These are phyloP conservation scores for Eleutherodactylus coqui DNA, from an alignment of 2,797 vertebrate species.

Conservation along the genomic window DNA sequence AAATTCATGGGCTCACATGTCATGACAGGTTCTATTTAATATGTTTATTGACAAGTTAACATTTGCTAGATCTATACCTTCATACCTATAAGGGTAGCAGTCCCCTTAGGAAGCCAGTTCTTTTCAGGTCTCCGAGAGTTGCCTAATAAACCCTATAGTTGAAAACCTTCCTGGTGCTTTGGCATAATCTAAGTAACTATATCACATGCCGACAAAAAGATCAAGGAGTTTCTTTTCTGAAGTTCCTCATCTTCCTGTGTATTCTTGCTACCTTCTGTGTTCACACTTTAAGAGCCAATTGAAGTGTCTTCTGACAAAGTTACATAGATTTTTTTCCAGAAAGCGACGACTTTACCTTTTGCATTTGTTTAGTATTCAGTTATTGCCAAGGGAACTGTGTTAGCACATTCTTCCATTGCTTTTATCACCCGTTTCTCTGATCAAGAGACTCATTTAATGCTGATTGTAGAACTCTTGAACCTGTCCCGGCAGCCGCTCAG, in stretches of 20 bases:
- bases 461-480: constrained; percentile 82
- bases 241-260: constrained; percentile 21
- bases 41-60: too few relatives aligned
- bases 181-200: constrained; percentile 25
- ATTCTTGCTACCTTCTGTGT: constrained; percentile 63
- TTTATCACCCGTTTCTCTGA: constrained; percentile 76
- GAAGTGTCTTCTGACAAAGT: constrained; percentile 67
- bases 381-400: constrained; percentile 71
- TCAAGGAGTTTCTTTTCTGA: neutral
- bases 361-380: constrained; percentile 65
- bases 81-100: too few relatives aligned
- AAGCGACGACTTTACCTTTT: constrained; percentile 62
- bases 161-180: neutral
- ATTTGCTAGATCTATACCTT: too few relatives aligned
- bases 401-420: constrained; percentile 73
- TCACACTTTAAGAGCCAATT: constrained; percentile 69
- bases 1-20: too few relatives aligned
- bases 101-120: too few relatives aligned
- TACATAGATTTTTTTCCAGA: constrained; percentile 65
- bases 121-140: too few relatives aligned
- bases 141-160: neutral
- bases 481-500: constrained; percentile 73
- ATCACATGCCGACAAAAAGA: neutral
- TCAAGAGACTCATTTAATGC: constrained; percentile 77
- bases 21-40: too few relatives aligned